phyloP scores from a whole-genome alignment of 2,113 vertebrate species.

The Talpa occidentalis region DNA sequence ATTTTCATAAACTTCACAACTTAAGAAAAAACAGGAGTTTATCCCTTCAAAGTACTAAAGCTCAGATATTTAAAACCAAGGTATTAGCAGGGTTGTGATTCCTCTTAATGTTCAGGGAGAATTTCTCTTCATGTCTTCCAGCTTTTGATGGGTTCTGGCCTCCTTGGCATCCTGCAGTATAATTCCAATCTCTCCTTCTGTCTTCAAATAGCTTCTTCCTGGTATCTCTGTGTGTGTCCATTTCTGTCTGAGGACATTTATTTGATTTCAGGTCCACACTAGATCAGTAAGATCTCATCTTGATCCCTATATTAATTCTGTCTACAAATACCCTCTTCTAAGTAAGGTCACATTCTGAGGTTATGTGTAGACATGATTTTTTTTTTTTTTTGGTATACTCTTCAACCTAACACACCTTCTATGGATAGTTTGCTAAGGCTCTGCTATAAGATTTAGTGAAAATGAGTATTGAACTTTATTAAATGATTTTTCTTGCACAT shows the following conservation, averaged over 20 bases:
- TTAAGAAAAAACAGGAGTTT: not conserved
- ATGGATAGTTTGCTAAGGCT: not conserved
- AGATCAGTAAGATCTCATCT: not conserved
- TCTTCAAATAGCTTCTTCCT: not conserved
- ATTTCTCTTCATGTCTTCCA: not conserved
- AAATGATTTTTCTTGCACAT: not conserved
- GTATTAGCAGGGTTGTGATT: not conserved
- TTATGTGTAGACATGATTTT: not conserved
- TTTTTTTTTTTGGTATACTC: rapidly evolving
- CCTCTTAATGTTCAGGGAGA: not conserved
- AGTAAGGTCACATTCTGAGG: not conserved
- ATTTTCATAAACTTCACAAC: not conserved
- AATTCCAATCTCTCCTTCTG: not conserved
- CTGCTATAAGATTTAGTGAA: not conserved
- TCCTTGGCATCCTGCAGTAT: not conserved
- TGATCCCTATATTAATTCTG: not conserved
- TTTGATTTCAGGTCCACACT: not conserved
- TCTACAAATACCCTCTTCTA: not conserved
- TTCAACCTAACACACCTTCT: not conserved
- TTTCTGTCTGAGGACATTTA: not conserved
- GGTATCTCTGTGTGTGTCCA: not conserved
- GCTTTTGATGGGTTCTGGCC: not conserved
- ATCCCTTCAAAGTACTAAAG: not conserved
- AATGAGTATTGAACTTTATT: not conserved
- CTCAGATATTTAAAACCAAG: not conserved